Percentiles rank a stretch among this genome's conserved stretches.
These are phyloP conservation scores for Trichopoda pennipes DNA, from an alignment of 2,888 invertebrate species.

Conservation along the genomic window DNA sequence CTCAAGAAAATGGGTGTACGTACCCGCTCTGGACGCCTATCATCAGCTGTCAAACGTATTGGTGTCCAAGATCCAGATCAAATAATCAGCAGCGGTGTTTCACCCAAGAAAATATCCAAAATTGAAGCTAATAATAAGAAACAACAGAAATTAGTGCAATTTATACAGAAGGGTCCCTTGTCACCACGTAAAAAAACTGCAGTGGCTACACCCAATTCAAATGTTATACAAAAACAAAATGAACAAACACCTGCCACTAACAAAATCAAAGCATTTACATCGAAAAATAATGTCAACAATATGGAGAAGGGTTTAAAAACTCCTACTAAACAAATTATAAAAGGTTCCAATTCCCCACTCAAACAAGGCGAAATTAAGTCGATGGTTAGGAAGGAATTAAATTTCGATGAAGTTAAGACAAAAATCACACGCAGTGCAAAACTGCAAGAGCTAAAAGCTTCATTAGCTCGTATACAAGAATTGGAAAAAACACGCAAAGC, in stretches of 20 bases:
- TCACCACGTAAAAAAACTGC: conserved; percentile 78
- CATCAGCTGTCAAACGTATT: conserved; percentile 73
- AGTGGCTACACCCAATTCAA: conserved; percentile 67
- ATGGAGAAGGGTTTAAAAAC: conserved; percentile 76
- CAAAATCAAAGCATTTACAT: conserved; percentile 69
- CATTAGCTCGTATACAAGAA: conserved; percentile 85
- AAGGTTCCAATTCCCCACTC: conserved; percentile 77
- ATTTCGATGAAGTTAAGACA: conserved; percentile 86
- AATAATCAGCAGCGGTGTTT: conserved; percentile 65
- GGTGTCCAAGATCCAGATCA: conserved; percentile 70
- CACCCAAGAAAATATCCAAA: conserved; percentile 74
- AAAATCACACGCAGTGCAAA: conserved; percentile 86
- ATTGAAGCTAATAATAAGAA: conserved; percentile 74
- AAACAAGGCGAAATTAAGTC: conserved; percentile 80
- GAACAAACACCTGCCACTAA: conserved; percentile 72
- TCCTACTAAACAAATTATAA: conserved; percentile 80
- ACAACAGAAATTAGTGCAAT: conserved; percentile 77
- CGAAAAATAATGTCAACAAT: conserved; percentile 75
- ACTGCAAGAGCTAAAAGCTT: conserved; percentile 86
- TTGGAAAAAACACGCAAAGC: conserved; percentile 84
- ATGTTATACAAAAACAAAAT: conserved; percentile 56
- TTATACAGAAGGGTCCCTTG: conserved; percentile 79
- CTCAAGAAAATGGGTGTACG: conserved; percentile 72
- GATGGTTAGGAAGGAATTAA: conserved; percentile 83
- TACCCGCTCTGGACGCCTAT: conserved; percentile 76